These are phyloP conservation scores for Drosophila neotestacea DNA, from an alignment of 2,888 invertebrate species.

Conservation along the genomic window DNA sequence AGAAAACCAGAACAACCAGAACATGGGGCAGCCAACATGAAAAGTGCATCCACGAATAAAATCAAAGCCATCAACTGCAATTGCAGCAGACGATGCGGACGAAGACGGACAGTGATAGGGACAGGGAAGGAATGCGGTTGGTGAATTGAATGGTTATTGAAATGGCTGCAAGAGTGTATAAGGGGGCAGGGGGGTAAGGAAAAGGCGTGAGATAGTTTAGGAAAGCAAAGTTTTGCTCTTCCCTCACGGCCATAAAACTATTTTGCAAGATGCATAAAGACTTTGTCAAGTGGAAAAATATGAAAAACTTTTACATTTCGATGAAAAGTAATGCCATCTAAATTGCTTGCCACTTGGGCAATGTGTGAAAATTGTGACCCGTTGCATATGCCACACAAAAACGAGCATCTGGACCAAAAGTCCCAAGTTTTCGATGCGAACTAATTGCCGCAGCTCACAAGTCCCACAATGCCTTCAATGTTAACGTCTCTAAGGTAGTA, in stretches of 20 bases:
- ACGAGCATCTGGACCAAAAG: conserved; percentile 14
- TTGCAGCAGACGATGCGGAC: conserved; percentile 51
- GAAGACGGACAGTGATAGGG: background rate
- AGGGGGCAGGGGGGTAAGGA: background rate
- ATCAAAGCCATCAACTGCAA: conserved; percentile 81
- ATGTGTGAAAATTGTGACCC: conserved; percentile 53
- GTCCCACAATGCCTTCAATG: conserved; percentile 7
- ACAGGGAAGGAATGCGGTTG: conserved; percentile 8
- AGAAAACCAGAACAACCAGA: conserved; percentile 12
- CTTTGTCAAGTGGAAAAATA: conserved; percentile 82
- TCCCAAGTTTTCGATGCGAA: conserved; percentile 19
- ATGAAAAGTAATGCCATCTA: conserved; percentile 65
- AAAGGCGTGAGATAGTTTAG: conserved; percentile 12
- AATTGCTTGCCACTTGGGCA: conserved; percentile 59
- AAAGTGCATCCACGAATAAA: conserved; percentile 82
- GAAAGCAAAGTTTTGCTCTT: conserved; percentile 66
- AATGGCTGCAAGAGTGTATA: conserved; percentile 46
- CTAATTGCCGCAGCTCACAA: conserved; percentile 55
- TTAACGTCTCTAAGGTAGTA: background rate
- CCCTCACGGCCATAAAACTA: conserved; percentile 74
- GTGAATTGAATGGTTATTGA: conserved; percentile 80
- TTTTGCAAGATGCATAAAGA: conserved; percentile 78
- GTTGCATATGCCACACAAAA: conserved; percentile 32
- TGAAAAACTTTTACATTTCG: conserved; percentile 79
- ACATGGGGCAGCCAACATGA: conserved; percentile 63